A percentile compares a stretch with the other conserved stretches of the same genome.
phyloP scores from a whole-genome alignment of 2,888 invertebrate species.

The Dynastes maya region DNA sequence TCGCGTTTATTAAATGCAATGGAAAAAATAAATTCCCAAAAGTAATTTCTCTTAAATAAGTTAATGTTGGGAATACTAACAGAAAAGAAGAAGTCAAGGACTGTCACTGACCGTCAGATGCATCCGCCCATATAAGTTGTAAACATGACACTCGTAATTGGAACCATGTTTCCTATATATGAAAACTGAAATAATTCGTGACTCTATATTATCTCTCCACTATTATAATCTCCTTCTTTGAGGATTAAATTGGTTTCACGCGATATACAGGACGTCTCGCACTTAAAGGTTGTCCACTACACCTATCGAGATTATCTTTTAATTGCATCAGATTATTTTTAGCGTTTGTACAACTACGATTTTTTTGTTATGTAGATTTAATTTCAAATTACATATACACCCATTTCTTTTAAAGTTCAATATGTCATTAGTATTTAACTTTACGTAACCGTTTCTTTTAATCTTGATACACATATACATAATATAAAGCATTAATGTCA shows the following conservation, averaged over 20 bases:
- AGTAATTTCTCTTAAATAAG: not conserved
- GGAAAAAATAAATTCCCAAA: not conserved
- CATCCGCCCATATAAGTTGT: constrained; percentile 17
- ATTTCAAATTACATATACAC: constrained; percentile 34
- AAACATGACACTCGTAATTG: constrained; percentile 22
- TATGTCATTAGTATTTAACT: constrained; percentile 35
- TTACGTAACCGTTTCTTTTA: constrained; percentile 27
- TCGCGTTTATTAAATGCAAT: no score
- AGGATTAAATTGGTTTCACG: constrained; percentile 4
- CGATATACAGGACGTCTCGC: not conserved
- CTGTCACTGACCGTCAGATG: constrained; percentile 23
- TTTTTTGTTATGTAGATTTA: constrained; percentile 35
- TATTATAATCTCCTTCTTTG: constrained; percentile 12
- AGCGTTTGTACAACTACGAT: constrained; percentile 17
- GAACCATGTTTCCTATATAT: not conserved
- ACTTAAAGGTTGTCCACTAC: not conserved
- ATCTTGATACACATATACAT: constrained; percentile 35
- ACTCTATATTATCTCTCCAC: not conserved
- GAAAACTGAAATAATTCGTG: not conserved
- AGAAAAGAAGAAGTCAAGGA: constrained; percentile 31
- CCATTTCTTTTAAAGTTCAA: constrained; percentile 45
- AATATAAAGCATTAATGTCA: constrained; percentile 31
- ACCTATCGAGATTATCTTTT: constrained; percentile 20
- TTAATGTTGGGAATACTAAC: not conserved
- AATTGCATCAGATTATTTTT: constrained; percentile 17